These are phyloP conservation scores for Stenotaenia linearis DNA, from an alignment of 2,888 invertebrate species.

Conservation along the genomic window DNA sequence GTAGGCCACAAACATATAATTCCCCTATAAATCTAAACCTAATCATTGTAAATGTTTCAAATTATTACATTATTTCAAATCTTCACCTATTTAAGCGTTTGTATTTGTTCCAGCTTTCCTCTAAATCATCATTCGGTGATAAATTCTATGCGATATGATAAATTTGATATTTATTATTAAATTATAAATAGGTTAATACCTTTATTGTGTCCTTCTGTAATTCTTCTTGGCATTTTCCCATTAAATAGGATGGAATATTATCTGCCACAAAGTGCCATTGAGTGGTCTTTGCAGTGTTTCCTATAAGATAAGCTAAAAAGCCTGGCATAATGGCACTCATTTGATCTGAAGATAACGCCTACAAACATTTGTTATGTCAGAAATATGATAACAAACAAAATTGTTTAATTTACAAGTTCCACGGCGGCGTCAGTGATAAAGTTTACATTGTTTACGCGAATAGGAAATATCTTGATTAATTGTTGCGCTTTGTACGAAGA, in stretches of 20 bases:
- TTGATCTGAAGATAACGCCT: neutral
- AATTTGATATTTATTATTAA: neutral
- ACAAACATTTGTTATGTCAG: neutral
- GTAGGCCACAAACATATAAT: neutral
- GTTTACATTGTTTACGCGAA: neutral
- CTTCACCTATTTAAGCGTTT: neutral
- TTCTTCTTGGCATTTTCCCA: neutral
- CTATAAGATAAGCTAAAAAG: neutral
- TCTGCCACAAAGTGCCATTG: neutral
- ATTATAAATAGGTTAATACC: neutral
- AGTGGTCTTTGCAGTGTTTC: neutral
- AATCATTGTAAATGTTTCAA: neutral
- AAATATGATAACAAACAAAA: neutral
- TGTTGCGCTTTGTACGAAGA: neutral
- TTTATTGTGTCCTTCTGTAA: neutral
- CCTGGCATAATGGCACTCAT: neutral
- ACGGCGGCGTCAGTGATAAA: neutral
- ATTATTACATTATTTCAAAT: neutral
- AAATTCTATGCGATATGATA: neutral
- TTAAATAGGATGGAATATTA: neutral
- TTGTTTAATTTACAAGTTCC: neutral
- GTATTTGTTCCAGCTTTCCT: neutral
- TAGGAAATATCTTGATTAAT: neutral
- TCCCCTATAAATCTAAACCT: conserved; percentile 12
- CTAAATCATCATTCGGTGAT: neutral